Evolutionary conservation across 2,797 vertebrate species (phyloP).

Genomic region (Mycteria americana): DNA sequence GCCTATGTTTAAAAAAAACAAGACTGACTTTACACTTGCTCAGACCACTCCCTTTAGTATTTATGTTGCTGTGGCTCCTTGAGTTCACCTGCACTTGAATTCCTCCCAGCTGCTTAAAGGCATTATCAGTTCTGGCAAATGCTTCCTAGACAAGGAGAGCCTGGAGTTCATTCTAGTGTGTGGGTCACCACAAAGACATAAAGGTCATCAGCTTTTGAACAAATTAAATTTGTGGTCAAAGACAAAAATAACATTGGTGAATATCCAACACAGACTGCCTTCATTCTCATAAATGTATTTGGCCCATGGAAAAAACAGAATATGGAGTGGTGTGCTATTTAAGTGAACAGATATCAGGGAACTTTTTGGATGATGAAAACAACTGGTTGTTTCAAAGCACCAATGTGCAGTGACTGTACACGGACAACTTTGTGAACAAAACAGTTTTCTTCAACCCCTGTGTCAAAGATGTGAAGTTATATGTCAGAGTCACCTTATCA

Average conservation of each 20-base stretch:
- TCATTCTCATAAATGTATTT: background rate
- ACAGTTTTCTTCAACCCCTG: background rate
- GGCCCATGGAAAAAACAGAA: background rate
- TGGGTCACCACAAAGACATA: background rate
- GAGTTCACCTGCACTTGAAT: background rate
- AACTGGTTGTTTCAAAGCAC: background rate
- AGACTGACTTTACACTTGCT: background rate
- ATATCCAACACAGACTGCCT: background rate
- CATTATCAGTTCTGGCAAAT: background rate
- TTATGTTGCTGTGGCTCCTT: too few relatives aligned
- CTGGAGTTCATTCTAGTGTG: background rate
- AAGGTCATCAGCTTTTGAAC: background rate
- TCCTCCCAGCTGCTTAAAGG: background rate
- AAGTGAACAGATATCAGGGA: background rate
- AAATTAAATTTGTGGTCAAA: background rate
- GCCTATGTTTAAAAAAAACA: background rate
- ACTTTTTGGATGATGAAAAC: background rate
- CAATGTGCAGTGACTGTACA: rapidly evolving
- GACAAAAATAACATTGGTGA: background rate
- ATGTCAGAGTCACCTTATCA: background rate
- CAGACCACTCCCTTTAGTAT: background rate
- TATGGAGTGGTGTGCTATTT: background rate
- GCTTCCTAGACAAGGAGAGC: background rate
- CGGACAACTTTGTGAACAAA: background rate
- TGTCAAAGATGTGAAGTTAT: background rate